Evolutionary conservation across 1,140 invertebrate species (phyloP).

Genomic region (Drosophila willistoni): DNA sequence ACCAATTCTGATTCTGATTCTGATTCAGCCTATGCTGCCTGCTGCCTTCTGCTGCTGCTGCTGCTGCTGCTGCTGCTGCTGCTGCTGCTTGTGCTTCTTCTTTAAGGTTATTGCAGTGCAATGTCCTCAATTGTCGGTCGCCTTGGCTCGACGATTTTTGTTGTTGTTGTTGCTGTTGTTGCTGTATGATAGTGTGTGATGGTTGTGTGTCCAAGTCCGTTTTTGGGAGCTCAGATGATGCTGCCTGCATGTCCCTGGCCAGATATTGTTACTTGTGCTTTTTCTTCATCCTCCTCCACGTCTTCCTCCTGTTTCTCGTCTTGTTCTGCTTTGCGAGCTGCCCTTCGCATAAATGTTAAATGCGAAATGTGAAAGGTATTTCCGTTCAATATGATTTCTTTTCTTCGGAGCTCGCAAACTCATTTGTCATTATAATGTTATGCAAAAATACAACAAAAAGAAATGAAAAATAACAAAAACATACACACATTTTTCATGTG

Average conservation of each 20-base stretch:
- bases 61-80: too few relatives aligned
- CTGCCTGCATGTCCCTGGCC: conserved; percentile 58
- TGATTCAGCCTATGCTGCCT: conserved; percentile 41
- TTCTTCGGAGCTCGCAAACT: conserved; percentile 19
- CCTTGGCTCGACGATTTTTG: conserved; percentile 58
- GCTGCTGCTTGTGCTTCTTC: conserved; percentile 42
- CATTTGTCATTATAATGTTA: conserved; percentile 46
- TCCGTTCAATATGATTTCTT: conserved; percentile 64
- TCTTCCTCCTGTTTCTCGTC: conserved; percentile 13
- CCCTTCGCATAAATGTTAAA: conserved; percentile 49
- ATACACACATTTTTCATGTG: neutral
- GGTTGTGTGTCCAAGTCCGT: conserved; percentile 26
- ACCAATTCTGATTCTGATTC: conserved; percentile 24
- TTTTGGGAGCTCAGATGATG: conserved; percentile 70
- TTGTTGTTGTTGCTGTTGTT: conserved; percentile 26
- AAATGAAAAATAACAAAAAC: neutral
- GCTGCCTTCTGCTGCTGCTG: neutral
- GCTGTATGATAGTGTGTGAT: neutral
- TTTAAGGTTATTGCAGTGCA: conserved; percentile 78
- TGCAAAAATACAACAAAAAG: neutral
- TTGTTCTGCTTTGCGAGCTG: conserved; percentile 33
- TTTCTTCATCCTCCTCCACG: neutral
- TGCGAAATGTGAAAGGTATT: conserved; percentile 71
- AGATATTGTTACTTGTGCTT: conserved; percentile 18
- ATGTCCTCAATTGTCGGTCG: conserved; percentile 75